Evolutionary conservation across 2,888 invertebrate species (phyloP).

Genomic region (Neoascia interrupta): DNA sequence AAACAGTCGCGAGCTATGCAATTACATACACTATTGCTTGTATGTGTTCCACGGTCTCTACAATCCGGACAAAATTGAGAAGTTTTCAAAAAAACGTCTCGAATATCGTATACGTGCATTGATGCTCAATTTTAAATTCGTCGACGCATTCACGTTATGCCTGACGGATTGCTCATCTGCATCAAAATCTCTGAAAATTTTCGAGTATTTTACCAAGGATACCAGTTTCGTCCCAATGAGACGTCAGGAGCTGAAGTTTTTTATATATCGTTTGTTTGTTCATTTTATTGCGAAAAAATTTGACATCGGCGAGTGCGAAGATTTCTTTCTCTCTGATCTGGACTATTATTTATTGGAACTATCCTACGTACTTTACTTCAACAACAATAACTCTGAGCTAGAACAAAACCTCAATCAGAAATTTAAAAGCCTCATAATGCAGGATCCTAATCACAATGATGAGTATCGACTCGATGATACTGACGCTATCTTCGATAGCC

Average conservation of each 20-base stretch:
- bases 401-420: slow-evolving; percentile 78
- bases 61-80: slow-evolving; percentile 77
- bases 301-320: slow-evolving; percentile 77
- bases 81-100: slow-evolving; percentile 75
- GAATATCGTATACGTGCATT: slow-evolving; percentile 78
- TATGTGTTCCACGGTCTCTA: slow-evolving; percentile 79
- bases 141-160: slow-evolving; percentile 78
- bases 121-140: slow-evolving; percentile 79
- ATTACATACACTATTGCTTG: slow-evolving; percentile 79
- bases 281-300: slow-evolving; percentile 77
- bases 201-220: slow-evolving; percentile 80
- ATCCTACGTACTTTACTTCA: slow-evolving; percentile 79
- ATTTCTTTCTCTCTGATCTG: slow-evolving; percentile 78
- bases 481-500: slow-evolving; percentile 78
- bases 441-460: slow-evolving; percentile 72
- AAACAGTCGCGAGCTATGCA: slow-evolving; percentile 72
- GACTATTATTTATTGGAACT: slow-evolving; percentile 79
- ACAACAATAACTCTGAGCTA: slow-evolving; percentile 77
- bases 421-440: slow-evolving; percentile 76
- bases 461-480: slow-evolving; percentile 76
- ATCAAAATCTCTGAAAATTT: slow-evolving; percentile 77
- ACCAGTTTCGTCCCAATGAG: slow-evolving; percentile 79
- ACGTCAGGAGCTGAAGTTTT: slow-evolving; percentile 78
- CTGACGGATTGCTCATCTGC: slow-evolving; percentile 75
- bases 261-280: slow-evolving; percentile 78